phyloP scores from a whole-genome alignment of 1,140 invertebrate genomes.

The Anastrepha ludens region DNA sequence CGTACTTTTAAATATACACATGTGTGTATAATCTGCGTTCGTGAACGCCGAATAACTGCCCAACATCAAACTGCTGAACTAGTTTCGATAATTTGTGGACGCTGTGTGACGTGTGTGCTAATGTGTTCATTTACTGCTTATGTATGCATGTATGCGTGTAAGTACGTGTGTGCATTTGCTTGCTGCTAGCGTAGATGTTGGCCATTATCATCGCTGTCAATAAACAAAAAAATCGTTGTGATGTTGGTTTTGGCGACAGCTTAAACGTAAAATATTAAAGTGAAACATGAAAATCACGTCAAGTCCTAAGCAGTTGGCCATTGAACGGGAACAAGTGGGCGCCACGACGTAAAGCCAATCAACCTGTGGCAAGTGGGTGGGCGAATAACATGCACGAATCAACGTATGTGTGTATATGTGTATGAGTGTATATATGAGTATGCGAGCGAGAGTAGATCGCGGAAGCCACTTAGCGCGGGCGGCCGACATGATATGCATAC shows the following conservation, averaged over 20 bases:
- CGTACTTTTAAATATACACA: no score
- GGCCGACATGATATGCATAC: conserved; percentile 29
- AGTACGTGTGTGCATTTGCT: not conserved
- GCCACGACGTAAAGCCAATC: conserved; percentile 17
- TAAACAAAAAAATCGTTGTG: not conserved
- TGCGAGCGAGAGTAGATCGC: not conserved
- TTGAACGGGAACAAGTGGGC: conserved; percentile 29
- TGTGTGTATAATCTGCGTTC: not conserved
- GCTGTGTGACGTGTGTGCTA: conserved; percentile 22
- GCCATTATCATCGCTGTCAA: conserved; percentile 46
- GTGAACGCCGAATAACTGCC: not conserved
- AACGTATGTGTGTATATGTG: not conserved
- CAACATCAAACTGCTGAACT: conserved; percentile 35
- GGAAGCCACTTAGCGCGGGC: conserved; percentile 24
- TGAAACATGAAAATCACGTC: conserved; percentile 40
- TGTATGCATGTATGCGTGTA: not conserved
- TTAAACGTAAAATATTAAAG: not conserved
- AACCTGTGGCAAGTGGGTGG: conserved; percentile 43
- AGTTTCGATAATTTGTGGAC: conserved; percentile 42
- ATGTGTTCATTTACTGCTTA: conserved; percentile 4
- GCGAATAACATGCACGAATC: not conserved
- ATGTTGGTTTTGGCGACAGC: conserved; percentile 24
- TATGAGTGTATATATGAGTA: not conserved
- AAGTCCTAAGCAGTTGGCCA: not conserved
- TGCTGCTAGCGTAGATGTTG: not conserved